Evolutionary conservation across 2,797 vertebrate genomes (phyloP), one percentile per base, ranked within the genome.

Genomic region (Siniperca undulata): DNA sequence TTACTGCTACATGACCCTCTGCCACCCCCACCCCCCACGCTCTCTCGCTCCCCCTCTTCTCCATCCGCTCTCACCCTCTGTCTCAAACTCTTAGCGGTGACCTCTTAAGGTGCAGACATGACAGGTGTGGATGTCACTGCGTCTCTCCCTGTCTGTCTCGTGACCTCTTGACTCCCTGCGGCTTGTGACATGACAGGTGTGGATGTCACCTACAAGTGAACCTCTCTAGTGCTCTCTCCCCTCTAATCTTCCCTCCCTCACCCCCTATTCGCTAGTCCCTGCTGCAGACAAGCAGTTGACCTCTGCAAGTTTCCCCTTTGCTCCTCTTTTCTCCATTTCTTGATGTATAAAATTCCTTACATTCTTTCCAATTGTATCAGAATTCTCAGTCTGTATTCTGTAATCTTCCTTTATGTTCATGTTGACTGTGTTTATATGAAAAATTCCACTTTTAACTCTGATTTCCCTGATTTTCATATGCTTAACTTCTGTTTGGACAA

Each of bases 21-120:
- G 44, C 58, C 27, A 14, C 64, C 69, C 73, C 46, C 22, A 5
- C 62, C 77, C 27, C 75, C 44, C 27, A 0, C 5, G 11, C 84
- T 36, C 67, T 30, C 70, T 77, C 20, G 14, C 82, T 82, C 27
- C 78, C 76, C 65, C 61, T 66, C 74, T 74, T 20, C 74, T 69
- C 66, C 30, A 1, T 70, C 67, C 84, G 16, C 83, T 65, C 87
- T 88, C 74, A 65, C 78, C 83, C 84, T 89, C 78, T 65, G 74
- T 86, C 88, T 87, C 72, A 27, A 80, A 73, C 79, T 83, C 91
- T 89, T 85, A 91, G 86, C 75, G 7, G 62, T 87, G 91, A 89
- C 91, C 87, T 90, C 87, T 90, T 74, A 42, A 74, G 79, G 84
- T 76, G 82, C 64, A 40, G 88, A 88, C 88, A 91, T 92, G 91